A percentile compares a stretch with the other conserved stretches of the same genome.
These are phyloP conservation scores for Clistopyga incitator DNA, from an alignment of 2,888 invertebrate genomes.

Conservation along the genomic window DNA sequence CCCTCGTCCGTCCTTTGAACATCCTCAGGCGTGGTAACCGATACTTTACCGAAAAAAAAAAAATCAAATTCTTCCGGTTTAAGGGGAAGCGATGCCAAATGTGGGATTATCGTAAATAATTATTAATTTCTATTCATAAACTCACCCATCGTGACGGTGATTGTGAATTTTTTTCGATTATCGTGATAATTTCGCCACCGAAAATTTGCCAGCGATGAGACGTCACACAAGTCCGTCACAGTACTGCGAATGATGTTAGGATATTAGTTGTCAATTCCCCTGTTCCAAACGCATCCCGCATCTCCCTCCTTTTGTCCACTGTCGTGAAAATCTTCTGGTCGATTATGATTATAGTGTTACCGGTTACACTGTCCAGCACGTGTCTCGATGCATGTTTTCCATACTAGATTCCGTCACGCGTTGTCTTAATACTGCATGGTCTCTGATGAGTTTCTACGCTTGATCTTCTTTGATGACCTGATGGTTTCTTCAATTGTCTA, in stretches of 20 bases:
- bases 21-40: slow-evolving; percentile 23
- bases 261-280: neutral
- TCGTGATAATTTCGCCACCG: neutral
- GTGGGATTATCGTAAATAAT: neutral
- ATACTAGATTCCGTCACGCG: slow-evolving; percentile 4
- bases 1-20: slow-evolving; percentile 70
- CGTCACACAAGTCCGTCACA: neutral
- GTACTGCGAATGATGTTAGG: neutral
- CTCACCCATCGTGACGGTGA: slow-evolving; percentile 3
- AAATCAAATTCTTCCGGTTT: neutral
- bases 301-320: neutral
- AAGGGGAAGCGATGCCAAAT: neutral
- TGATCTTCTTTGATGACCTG: slow-evolving; percentile 2
- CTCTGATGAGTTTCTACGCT: neutral
- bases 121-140: neutral
- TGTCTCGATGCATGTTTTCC: neutral
- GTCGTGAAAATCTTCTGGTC: neutral
- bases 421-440: neutral
- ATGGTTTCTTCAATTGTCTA: neutral
- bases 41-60: neutral
- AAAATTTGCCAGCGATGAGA: neutral
- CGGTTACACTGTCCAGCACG: neutral
- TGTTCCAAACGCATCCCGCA: neutral
- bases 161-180: neutral
- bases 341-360: slow-evolving; percentile 6